These are phyloP conservation scores for Tetanocera ferruginea DNA, from an alignment of 2,888 invertebrate species.

Conservation along the genomic window DNA sequence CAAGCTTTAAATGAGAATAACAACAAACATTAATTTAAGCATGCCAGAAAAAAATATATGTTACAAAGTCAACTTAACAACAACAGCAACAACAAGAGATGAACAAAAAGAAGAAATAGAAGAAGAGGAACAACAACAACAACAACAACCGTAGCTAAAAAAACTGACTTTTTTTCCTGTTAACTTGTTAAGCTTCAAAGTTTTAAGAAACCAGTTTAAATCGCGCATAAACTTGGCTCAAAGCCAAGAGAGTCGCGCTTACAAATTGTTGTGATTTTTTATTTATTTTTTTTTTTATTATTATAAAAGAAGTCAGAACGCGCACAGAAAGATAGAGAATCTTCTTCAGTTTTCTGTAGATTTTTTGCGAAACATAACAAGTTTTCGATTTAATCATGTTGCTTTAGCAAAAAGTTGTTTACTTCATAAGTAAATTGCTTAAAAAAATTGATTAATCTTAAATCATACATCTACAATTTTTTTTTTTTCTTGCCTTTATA, in stretches of 20 bases:
- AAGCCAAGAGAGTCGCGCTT: conserved; percentile 21
- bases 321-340: background rate
- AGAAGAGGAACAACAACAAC: background rate
- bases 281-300: background rate
- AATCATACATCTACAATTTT: too few species aligned
- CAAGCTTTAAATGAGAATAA: background rate
- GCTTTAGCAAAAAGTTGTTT: too few species aligned
- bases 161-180: background rate
- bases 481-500: too few species aligned
- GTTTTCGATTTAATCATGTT: too few species aligned
- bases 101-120: background rate
- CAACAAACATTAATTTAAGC: background rate
- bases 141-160: conserved; percentile 11
- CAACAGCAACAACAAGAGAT: conserved; percentile 33
- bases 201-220: conserved; percentile 28
- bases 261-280: background rate
- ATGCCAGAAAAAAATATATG: conserved; percentile 36
- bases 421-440: too few species aligned
- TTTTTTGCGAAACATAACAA: too few species aligned
- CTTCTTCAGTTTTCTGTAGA: too few species aligned
- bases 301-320: background rate
- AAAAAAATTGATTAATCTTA: too few species aligned
- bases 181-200: conserved; percentile 19
- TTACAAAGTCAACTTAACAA: conserved; percentile 39
- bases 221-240: conserved; percentile 14